phyloP scores from a whole-genome alignment of 2,797 vertebrate genomes.

The Paedocypris micromegethes region DNA sequence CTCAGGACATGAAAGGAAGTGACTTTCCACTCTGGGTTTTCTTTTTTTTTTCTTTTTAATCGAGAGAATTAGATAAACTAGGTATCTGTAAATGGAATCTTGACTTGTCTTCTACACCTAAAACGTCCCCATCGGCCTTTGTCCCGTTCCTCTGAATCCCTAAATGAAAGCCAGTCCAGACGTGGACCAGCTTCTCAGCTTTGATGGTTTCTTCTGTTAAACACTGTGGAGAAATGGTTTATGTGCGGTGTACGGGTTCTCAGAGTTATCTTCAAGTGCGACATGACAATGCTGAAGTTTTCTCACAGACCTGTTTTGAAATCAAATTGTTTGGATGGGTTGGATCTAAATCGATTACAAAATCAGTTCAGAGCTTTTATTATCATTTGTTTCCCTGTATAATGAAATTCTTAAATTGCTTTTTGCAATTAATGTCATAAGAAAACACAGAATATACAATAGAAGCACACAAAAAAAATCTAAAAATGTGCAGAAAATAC shows the following conservation, averaged over 20 bases:
- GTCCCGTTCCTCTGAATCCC: conserved; percentile 47
- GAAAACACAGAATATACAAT: no score
- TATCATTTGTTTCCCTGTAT: no score
- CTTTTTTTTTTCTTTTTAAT: conserved; percentile 49
- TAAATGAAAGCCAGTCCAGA: conserved; percentile 53
- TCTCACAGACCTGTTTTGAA: no score
- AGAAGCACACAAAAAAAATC: no score
- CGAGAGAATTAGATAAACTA: conserved; percentile 62
- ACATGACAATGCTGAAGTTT: not conserved
- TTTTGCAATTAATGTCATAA: no score
- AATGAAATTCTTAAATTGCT: no score
- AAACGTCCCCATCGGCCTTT: conserved; percentile 48
- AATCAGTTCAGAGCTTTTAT: no score
- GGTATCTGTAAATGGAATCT: conserved; percentile 53
- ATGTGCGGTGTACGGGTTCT: conserved; percentile 48
- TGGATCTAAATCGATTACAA: no score
- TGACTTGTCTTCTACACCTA: conserved; percentile 54
- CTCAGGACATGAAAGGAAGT: conserved; percentile 48
- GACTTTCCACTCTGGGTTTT: no score
- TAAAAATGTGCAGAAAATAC: no score
- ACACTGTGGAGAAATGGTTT: conserved; percentile 44
- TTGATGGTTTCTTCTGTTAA: conserved; percentile 40
- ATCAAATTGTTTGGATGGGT: no score
- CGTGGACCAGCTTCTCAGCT: conserved; percentile 31
- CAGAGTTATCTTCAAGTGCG: conserved; percentile 39